These are phyloP conservation scores for Labeo rohita DNA, from an alignment of 2,113 vertebrate genomes.

Conservation along the genomic window DNA sequence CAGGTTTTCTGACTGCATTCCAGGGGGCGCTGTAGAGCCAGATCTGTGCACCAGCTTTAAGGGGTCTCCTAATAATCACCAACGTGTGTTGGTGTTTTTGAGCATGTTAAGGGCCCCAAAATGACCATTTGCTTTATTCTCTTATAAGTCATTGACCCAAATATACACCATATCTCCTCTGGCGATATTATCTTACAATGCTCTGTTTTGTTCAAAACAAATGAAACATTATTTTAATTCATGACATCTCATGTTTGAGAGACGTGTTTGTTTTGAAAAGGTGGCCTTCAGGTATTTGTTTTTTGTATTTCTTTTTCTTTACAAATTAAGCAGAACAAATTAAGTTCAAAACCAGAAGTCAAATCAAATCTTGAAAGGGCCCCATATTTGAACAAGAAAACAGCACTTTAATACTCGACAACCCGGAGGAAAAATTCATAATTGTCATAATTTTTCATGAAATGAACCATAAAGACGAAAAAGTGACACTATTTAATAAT, in stretches of 20 bases:
- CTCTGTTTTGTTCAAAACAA: not conserved
- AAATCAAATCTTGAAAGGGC: conserved; percentile 51
- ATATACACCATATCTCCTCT: not conserved
- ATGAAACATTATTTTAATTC: not conserved
- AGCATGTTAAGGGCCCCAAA: no score
- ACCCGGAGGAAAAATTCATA: conserved; percentile 84
- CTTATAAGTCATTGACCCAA: not conserved
- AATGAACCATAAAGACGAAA: conserved; percentile 88
- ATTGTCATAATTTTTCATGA: conserved; percentile 95
- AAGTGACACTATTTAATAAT: conserved; percentile 96
- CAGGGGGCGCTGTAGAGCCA: no score
- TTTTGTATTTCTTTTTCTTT: not conserved
- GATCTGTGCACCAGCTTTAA: no score
- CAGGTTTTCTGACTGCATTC: no score
- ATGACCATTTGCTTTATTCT: not conserved
- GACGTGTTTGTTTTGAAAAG: not conserved
- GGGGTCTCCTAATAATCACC: no score
- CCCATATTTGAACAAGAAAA: conserved; percentile 63
- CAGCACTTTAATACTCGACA: conserved; percentile 74
- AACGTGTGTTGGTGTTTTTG: no score
- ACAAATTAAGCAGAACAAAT: not conserved
- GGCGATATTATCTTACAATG: no score
- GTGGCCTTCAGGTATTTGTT: no score
- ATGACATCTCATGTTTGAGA: not conserved
- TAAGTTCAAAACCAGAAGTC: conserved; percentile 1